Evolutionary conservation across 1,140 invertebrate species (phyloP).

Genomic region (Drosophila willistoni): DNA sequence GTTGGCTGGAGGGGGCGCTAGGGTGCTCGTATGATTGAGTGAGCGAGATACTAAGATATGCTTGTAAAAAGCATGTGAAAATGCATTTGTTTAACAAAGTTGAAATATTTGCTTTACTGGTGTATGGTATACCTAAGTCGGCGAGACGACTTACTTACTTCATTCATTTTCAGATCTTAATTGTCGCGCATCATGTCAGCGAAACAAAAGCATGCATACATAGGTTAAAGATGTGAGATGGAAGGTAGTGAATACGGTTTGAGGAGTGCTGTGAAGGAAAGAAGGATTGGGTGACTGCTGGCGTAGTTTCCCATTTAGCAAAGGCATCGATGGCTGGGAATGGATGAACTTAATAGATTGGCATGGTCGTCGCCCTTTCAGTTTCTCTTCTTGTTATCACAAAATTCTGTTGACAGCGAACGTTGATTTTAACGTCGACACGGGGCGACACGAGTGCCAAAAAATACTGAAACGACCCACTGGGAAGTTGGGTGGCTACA

Average conservation of each 20-base stretch:
- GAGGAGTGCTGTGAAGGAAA: background rate
- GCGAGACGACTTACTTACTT: too few relatives aligned
- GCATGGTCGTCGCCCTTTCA: constrained; percentile 16
- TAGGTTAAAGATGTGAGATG: constrained; percentile 36
- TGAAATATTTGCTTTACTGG: too few relatives aligned
- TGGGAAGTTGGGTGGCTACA: constrained; percentile 19
- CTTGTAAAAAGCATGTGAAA: too few relatives aligned
- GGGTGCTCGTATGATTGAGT: too few relatives aligned
- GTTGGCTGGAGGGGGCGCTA: too few relatives aligned
- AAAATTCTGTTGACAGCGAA: constrained; percentile 62
- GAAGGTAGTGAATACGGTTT: constrained; percentile 1
- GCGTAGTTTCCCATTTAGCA: constrained; percentile 45
- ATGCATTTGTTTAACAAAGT: too few relatives aligned
- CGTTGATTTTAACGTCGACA: constrained; percentile 26
- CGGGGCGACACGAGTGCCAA: constrained; percentile 16
- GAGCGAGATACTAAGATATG: too few relatives aligned
- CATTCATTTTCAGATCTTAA: constrained; percentile 58
- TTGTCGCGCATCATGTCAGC: constrained; percentile 62
- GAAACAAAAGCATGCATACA: constrained; percentile 45
- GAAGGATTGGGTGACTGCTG: background rate
- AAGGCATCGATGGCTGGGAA: constrained; percentile 47
- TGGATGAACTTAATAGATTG: constrained; percentile 55
- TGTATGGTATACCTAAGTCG: too few relatives aligned
- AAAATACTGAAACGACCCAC: constrained; percentile 28
- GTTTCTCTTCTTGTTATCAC: constrained; percentile 41